Base-by-base conservation (phyloP, 2,888 invertebrate species). In the Acleris literana region DNA sequence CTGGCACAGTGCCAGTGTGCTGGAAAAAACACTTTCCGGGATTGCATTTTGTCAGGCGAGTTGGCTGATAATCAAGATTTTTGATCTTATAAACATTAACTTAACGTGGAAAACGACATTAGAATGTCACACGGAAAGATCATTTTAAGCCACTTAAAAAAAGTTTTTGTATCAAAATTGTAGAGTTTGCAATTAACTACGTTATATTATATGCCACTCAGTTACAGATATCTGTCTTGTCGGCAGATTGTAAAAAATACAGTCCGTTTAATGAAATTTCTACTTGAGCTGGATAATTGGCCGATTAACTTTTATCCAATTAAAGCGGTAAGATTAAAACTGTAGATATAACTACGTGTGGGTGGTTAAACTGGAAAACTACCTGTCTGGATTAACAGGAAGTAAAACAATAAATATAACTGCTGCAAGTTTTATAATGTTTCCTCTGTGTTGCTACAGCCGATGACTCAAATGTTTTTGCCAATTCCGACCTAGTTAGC, bases 1-100 rank as follows among this genome's bases (percentile, higher is more conserved):
- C 46, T 66, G 66, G 66, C 66, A 48, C 33, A 16, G 2, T 17
- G 66, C 66, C 66, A 66, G 39, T 29, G 64, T 49, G 52, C 66
- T 57, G 66, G 66, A 66, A 62, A 58, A 56, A 66, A 62, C 39
- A 57, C 62, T 64, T 66, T 66, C 66, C 62, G 66, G 62, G 46
- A 66, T 62, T 65, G 48, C 43, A 57, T 44, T 62, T 56, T 66
- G 55, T 61, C 59, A 56, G 17, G 33, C 22, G 46, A 57, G 22
- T 62, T 66, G 66, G 62, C 56, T 4, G 43, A n/a, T 57, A 18
- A 52, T 62, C 66, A 57, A 61, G 39, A 17, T 57, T 66, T 62
- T 62, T 53, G 57, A 54, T 46, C 2, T 66, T 46, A 52, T 44
- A 51, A n/a, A 43, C 11, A 46, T 63, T 43, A 48, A 39, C 43